Evolutionary conservation across 2,797 vertebrate species (phyloP), one percentile per base, ranked within the genome.

Genomic region (Sebastes ruberrimus): DNA sequence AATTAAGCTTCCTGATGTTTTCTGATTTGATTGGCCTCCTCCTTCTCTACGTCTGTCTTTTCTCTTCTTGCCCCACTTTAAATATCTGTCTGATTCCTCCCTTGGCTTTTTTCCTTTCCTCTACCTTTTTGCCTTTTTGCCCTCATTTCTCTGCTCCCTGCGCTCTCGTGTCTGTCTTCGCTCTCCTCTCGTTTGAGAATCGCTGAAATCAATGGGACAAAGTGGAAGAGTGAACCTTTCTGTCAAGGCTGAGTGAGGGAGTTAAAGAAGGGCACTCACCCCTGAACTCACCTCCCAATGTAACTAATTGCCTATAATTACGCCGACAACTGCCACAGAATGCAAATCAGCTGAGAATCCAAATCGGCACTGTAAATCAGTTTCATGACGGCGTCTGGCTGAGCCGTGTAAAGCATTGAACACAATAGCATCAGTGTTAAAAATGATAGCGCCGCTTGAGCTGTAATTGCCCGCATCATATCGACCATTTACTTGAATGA

Each of bases 241-340:
- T 86, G 86, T 91, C 86, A 85, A 87, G 87, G 82, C 77, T 86
- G 87, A 88, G 74, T 32, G 49, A 88, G 76, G 78, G 74, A 86
- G 88, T 89, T 86, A 90, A 88, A 85, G 80, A 86, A 91, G 91
- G 93, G 80, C 90, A 83, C 71, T 81, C 82, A 84, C 91, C 91
- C 86, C 87, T 92, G 93, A 92, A 91, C 92, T 89, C 85, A 85
- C 88, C 90, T 87, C 81, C 81, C 80, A 52, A 72, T 78, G 76
- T 74, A 63, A 60, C 80, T 94, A 94, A 95, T 94, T 92, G 91
- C 88, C 91, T 82, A 66, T 93, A 94, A 94, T 94, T 94, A 91
- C 68, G 84, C 72, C 18, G 59, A 71, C 60, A 61, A 85, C 83
- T 72, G 72, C 68, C 56, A 49, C 80, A 57, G 87, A 94, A 93